Evolutionary conservation across 2,797 vertebrate genomes (phyloP).

Genomic region (Gymnocypris eckloni): DNA sequence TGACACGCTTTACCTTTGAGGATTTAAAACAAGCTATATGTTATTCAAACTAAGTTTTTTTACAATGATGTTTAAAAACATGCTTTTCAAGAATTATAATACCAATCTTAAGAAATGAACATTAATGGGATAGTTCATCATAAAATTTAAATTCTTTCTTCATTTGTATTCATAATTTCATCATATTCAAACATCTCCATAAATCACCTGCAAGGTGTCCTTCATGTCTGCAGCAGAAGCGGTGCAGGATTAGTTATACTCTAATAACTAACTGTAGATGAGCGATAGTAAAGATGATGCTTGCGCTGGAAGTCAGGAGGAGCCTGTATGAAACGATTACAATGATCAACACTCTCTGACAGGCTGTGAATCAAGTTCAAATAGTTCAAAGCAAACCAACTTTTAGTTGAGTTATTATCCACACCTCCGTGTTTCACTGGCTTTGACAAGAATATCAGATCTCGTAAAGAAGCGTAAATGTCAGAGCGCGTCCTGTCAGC

Average conservation of each 20-base stretch:
- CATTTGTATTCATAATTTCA: background rate
- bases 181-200: background rate
- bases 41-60: too few relatives aligned
- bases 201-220: background rate
- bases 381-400: slow-evolving; percentile 29
- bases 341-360: slow-evolving; percentile 13
- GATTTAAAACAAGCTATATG: background rate
- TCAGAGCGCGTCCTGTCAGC: background rate
- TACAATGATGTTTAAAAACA: background rate
- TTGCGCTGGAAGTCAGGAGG: background rate
- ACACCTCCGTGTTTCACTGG: slow-evolving; percentile 7
- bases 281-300: background rate
- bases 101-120: background rate
- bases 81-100: background rate
- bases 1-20: too few relatives aligned
- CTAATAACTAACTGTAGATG: background rate
- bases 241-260: background rate
- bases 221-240: background rate
- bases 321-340: background rate
- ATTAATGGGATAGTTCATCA: too few relatives aligned
- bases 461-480: slow-evolving; percentile 30
- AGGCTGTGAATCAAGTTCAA: background rate
- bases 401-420: slow-evolving; percentile 31
- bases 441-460: slow-evolving; percentile 25
- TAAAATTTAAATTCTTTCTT: too few relatives aligned